phyloP scores from a whole-genome alignment of 2,113 vertebrate species.

The Gallinago jamesoni region DNA sequence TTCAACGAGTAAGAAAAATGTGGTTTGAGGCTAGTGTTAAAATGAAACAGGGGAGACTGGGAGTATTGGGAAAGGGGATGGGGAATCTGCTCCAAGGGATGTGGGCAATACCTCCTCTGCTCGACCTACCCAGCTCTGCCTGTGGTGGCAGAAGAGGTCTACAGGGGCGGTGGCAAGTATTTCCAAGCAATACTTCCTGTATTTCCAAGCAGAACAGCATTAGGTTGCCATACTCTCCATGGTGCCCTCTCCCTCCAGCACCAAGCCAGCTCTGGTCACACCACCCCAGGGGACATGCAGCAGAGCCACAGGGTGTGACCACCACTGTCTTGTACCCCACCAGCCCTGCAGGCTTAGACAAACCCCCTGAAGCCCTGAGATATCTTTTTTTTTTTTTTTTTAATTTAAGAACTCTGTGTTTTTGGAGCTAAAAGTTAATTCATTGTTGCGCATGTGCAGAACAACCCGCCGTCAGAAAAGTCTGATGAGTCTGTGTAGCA shows the following conservation, averaged over 20 bases:
- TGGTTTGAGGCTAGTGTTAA: neutral
- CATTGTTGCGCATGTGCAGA: neutral
- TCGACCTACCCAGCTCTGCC: too few species aligned
- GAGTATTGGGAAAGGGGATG: neutral
- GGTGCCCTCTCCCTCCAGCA: neutral
- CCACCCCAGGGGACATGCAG: neutral
- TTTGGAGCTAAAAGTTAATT: neutral
- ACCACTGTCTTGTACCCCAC: neutral
- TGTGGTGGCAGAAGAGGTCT: too few species aligned
- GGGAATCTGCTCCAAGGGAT: neutral
- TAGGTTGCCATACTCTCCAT: neutral
- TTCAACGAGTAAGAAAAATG: neutral
- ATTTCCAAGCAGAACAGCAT: neutral
- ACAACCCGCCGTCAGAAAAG: fast-evolving
- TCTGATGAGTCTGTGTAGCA: neutral
- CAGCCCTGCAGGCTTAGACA: neutral
- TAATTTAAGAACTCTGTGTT: fast-evolving
- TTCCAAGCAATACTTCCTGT: neutral
- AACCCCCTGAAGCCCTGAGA: neutral
- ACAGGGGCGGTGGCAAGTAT: neutral
- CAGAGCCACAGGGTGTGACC: neutral
- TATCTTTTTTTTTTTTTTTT: neutral
- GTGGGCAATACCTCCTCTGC: too few species aligned
- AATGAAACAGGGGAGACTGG: neutral
- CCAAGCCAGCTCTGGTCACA: neutral